These are phyloP conservation scores for Phyllotis vaccarum DNA, from an alignment of 2,797 vertebrate species.

Conservation along the genomic window DNA sequence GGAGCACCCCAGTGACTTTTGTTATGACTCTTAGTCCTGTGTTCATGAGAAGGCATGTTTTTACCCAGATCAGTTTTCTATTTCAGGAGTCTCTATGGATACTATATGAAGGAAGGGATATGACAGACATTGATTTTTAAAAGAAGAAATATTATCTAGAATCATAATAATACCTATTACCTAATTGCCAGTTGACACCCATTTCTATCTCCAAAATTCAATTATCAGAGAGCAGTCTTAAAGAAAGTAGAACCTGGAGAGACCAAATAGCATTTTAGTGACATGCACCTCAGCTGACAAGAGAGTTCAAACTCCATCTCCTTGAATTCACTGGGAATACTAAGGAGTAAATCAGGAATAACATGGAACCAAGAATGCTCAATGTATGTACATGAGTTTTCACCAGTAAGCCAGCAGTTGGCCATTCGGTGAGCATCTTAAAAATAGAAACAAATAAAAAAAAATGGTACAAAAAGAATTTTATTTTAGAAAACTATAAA, in stretches of 20 bases:
- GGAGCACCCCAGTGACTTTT: background rate
- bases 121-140: constrained; percentile 6
- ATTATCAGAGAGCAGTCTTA: background rate
- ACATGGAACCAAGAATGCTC: background rate
- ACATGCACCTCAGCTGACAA: background rate
- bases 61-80: background rate
- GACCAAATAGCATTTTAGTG: background rate
- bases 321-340: background rate
- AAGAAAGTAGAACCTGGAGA: background rate
- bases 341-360: background rate
- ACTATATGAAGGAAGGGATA: background rate
- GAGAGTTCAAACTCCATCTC: background rate
- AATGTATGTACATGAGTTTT: background rate
- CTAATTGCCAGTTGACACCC: background rate
- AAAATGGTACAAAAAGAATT: background rate
- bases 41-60: background rate
- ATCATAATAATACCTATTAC: background rate
- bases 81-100: background rate
- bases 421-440: background rate
- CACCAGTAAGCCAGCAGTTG: background rate
- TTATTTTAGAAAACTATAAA: background rate
- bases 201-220: background rate
- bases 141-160: background rate
- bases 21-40: background rate
- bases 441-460: background rate